A percentile compares a stretch with the other conserved stretches of the same genome.
These are phyloP conservation scores for Pocillopora meandrina DNA, from an alignment of 92 coral and sea anemone species.

Conservation along the genomic window DNA sequence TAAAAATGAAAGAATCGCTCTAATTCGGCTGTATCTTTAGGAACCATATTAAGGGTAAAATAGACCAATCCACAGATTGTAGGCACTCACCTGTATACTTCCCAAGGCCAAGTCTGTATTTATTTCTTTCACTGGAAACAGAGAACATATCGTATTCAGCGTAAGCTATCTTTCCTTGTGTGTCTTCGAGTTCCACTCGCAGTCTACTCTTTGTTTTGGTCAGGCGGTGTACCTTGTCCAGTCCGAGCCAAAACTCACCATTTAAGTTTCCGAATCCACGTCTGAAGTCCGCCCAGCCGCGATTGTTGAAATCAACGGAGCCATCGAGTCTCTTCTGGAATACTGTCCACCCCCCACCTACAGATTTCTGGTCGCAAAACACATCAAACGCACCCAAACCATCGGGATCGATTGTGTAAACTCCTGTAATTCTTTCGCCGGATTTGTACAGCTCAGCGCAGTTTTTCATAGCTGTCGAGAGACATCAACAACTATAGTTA, in stretches of 20 bases:
- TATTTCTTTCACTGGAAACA: conserved; percentile 30
- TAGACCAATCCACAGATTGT: too few relatives aligned
- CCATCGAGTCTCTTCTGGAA: conserved; percentile 73
- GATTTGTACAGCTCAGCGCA: conserved; percentile 62
- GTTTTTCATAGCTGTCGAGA: conserved; percentile 24
- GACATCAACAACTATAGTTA: neutral
- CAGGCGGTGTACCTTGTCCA: conserved; percentile 41
- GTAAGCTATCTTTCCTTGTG: conserved; percentile 33
- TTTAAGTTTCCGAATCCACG: conserved; percentile 25
- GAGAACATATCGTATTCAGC: conserved; percentile 49
- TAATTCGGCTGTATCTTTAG: too few relatives aligned
- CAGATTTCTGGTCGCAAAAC: conserved; percentile 70
- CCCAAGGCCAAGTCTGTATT: conserved; percentile 39
- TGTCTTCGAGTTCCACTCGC: conserved; percentile 50
- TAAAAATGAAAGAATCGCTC: too few relatives aligned
- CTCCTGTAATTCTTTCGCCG: conserved; percentile 52
- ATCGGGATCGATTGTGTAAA: conserved; percentile 70
- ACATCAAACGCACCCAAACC: conserved; percentile 62
- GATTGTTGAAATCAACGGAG: conserved; percentile 49
- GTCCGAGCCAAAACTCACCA: conserved; percentile 42
- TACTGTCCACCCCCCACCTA: conserved; percentile 83
- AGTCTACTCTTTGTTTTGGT: conserved; percentile 34
- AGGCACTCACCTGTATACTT: conserved; percentile 18
- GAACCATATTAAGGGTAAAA: too few relatives aligned
- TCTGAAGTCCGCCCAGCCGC: conserved; percentile 59